Evolutionary conservation across 2,113 vertebrate genomes (phyloP), one percentile per base, ranked within the genome.

Genomic region (Verasper variegatus): DNA sequence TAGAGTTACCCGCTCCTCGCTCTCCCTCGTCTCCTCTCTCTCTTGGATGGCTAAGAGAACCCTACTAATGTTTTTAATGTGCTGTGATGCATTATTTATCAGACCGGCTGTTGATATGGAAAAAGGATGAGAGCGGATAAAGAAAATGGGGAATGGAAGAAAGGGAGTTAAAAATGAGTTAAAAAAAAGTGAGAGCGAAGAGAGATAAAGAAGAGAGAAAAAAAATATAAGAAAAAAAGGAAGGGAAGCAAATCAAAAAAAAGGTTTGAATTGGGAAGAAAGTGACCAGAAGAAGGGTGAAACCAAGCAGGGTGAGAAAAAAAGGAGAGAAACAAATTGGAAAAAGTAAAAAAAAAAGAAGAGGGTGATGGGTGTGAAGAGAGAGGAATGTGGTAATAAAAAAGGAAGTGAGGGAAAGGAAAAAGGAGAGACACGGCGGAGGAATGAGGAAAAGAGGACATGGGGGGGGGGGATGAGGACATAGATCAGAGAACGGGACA

Each of bases 51-150:
- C 80, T 87, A 86, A 86, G 88, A 91, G 91, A 93, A 89, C 82
- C 89, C 78, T 69, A 86, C 87, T 92, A 93, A 94, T 91, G 91
- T 93, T 92, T 94, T 93, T 92, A 94, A 94, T 94, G 92, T 81
- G 86, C 88, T 82, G 86, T 71, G 86, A 92, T 95, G 93, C 92
- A 94, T 95, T 94, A 94, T 94, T 95, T 93, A 93, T 91, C 82
- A 91, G 85, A 82, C 84, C 89, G 87, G 85, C 91, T 92, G 91
- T 92, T 94, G 93, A 92, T 92, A 91, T 87, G 84, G 85, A 87
- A 86, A 81, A 90, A 83, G 68, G 69, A 82, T 67, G 35, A 79
- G 80, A 51, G 78, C 58, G 76, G 63, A 79, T 83, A 80, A 75
- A 80, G 68, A 71, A 83, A 83, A 81, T 57, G 70, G 69, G 68